Conservation (phyloP, 2,888 invertebrate species). For the Callyntrura guangdongensis region DNA sequence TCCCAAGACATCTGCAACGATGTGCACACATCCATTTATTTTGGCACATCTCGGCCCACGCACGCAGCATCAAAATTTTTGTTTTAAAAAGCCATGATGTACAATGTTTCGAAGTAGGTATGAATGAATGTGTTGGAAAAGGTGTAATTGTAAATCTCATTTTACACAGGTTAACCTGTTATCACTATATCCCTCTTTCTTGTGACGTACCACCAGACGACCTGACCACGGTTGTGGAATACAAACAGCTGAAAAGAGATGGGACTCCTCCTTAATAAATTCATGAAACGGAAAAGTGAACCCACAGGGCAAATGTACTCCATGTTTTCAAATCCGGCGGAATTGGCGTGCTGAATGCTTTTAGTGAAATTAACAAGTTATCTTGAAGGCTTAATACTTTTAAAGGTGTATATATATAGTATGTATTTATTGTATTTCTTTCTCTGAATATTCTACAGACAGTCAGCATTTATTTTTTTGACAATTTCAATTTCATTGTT, state of each 20-base stretch:
- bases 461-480: conserved; percentile 65
- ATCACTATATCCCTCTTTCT: too few species aligned
- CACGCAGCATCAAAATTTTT: not conserved
- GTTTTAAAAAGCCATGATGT: not conserved
- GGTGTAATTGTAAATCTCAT: too few species aligned
- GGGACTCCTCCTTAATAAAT: too few species aligned
- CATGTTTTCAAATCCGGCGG: too few species aligned
- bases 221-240: too few species aligned
- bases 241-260: too few species aligned
- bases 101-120: not conserved
- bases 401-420: conserved; percentile 71
- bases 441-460: conserved; percentile 73
- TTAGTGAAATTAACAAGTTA: not conserved
- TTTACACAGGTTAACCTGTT: too few species aligned
- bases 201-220: too few species aligned
- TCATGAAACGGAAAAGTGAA: too few species aligned
- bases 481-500: conserved; percentile 63
- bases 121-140: not conserved
- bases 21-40: not conserved
- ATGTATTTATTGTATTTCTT: conserved; percentile 72
- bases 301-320: too few species aligned
- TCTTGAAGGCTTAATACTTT: not conserved
- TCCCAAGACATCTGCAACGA: not conserved
- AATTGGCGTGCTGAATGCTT: too few species aligned
- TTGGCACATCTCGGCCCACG: conserved; percentile 36